Conservation (phyloP, 2,113 vertebrate species). For the Spilogale gracilis region DNA sequence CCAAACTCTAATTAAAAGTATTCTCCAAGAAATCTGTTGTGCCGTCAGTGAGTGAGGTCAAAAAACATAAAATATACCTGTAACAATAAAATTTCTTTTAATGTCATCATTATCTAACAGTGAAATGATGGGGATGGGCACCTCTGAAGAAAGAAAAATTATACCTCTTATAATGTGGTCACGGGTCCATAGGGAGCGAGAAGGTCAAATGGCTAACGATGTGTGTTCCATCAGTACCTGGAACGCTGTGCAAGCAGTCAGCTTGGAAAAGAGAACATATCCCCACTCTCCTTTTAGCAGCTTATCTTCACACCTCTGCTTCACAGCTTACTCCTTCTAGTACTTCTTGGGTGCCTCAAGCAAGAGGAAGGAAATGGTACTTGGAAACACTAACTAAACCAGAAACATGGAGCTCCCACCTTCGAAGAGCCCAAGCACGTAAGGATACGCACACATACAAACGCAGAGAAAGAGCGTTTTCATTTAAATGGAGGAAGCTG, state of each 20-base stretch:
- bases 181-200: not conserved
- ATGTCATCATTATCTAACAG: conserved; percentile 30
- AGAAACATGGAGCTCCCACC: conserved; percentile 48
- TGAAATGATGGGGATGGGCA: conserved; percentile 15
- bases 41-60: conserved; percentile 22
- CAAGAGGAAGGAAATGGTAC: conserved; percentile 53
- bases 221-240: not conserved
- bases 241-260: conserved; percentile 22
- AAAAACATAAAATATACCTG: conserved; percentile 23
- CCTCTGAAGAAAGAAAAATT: conserved; percentile 48
- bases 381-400: conserved; percentile 52
- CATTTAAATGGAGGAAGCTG: conserved; percentile 89
- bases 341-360: conserved; percentile 54
- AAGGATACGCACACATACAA: conserved; percentile 68
- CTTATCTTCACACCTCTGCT: conserved; percentile 15
- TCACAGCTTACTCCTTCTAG: conserved; percentile 51
- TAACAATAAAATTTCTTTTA: conserved; percentile 54
- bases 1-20: conserved; percentile 43
- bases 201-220: not conserved
- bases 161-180: conserved; percentile 29
- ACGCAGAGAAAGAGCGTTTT: conserved; percentile 79
- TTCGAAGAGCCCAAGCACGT: conserved; percentile 62
- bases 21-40: conserved; percentile 48
- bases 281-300: conserved; percentile 16
- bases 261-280: conserved; percentile 51